Conservation (phyloP, 1,140 invertebrate genomes). For the Gonioctena quinquepunctata region DNA sequence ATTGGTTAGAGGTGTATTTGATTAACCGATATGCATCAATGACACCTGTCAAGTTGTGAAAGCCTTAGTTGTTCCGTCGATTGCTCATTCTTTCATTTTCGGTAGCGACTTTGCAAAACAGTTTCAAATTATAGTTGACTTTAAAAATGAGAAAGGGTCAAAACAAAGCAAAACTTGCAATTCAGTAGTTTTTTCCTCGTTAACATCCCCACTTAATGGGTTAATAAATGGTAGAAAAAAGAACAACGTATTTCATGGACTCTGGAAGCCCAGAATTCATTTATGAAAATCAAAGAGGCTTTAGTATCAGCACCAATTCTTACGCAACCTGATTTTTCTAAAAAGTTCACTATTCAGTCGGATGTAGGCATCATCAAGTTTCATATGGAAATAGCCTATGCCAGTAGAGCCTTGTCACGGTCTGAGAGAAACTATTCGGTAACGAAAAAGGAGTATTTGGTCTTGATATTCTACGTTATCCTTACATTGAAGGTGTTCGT, state of each 20-base stretch:
- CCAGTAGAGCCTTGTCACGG: constrained; percentile 52
- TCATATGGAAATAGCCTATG: constrained; percentile 57
- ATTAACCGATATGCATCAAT: background rate
- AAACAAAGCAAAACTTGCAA: constrained; percentile 48
- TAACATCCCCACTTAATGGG: constrained; percentile 49
- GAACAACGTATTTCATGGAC: constrained; percentile 29
- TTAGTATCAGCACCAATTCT: constrained; percentile 35
- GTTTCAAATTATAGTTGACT: constrained; percentile 5
- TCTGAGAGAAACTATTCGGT: constrained; percentile 22
- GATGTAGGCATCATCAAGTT: constrained; percentile 43
- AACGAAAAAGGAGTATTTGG: constrained; percentile 27
- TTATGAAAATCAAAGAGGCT: constrained; percentile 17
- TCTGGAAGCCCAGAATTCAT: constrained; percentile 7
- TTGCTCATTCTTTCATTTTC: background rate
- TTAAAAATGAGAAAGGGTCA: constrained; percentile 7
- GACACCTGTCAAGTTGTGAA: background rate
- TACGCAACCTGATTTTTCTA: constrained; percentile 38
- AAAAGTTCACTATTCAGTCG: constrained; percentile 34
- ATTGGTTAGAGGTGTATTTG: background rate
- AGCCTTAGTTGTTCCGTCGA: constrained; percentile 3
- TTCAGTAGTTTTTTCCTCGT: constrained; percentile 47
- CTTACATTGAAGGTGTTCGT: constrained; percentile 18
- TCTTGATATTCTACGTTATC: too few relatives aligned
- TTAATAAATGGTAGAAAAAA: constrained; percentile 45
- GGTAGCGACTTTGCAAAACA: constrained; percentile 1